Evolutionary conservation across 2,888 invertebrate genomes (phyloP).

Genomic region (Philonicus albiceps): DNA sequence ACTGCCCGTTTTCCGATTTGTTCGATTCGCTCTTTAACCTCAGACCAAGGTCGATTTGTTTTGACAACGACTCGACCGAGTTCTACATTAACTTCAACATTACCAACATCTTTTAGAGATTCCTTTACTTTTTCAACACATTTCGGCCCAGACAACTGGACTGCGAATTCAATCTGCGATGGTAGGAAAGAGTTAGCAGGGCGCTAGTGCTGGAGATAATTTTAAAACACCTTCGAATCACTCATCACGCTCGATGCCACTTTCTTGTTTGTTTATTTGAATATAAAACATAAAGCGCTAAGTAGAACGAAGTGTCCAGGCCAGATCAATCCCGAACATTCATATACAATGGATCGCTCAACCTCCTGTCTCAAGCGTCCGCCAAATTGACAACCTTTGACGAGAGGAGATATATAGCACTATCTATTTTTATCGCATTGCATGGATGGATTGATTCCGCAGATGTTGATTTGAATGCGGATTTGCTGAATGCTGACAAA

Average conservation of each 20-base stretch:
- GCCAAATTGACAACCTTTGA: too few species aligned
- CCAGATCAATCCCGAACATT: too few species aligned
- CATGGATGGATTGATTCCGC: too few species aligned
- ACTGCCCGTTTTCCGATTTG: conserved; percentile 76
- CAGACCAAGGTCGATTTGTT: conserved; percentile 60
- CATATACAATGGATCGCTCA: too few species aligned
- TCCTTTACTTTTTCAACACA: conserved; percentile 66
- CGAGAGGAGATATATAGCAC: too few species aligned
- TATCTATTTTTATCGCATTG: too few species aligned
- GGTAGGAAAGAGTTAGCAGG: background rate
- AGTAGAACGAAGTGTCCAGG: too few species aligned
- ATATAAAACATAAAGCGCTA: too few species aligned
- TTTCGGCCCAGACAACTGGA: conserved; percentile 69
- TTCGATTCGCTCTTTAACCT: conserved; percentile 65
- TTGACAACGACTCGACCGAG: conserved; percentile 59
- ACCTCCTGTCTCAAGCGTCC: too few species aligned
- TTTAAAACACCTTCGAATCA: background rate
- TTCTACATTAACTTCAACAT: conserved; percentile 56
- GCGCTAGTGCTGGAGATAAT: background rate
- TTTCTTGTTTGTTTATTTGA: too few species aligned
- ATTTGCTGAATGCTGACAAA: too few species aligned
- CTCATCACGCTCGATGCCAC: background rate
- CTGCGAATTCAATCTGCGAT: conserved; percentile 71
- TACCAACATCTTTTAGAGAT: conserved; percentile 61
- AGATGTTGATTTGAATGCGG: too few species aligned